Conservation (phyloP, 2,113 vertebrate species). For the Pituophis catenifer region DNA sequence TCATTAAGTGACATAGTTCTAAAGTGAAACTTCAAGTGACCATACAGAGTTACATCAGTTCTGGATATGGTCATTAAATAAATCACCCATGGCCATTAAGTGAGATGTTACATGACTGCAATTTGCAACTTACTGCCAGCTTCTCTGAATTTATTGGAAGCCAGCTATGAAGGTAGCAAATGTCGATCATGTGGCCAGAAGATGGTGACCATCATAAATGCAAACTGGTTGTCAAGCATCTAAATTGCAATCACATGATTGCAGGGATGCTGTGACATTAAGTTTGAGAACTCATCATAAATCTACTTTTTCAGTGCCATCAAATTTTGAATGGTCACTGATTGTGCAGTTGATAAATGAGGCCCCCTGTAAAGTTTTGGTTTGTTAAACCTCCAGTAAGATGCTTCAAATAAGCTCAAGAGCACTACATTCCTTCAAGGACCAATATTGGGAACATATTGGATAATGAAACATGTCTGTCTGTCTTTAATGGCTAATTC, state of each 20-base stretch:
- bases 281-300: neutral
- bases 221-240: neutral
- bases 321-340: neutral
- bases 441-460: neutral
- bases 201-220: neutral
- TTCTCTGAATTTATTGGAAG: neutral
- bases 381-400: neutral
- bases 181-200: neutral
- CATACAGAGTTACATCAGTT: neutral
- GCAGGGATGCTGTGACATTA: neutral
- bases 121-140: neutral
- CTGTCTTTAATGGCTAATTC: neutral
- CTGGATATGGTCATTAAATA: neutral
- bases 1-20: neutral
- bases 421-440: neutral
- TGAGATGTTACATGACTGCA: neutral
- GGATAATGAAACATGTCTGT: neutral
- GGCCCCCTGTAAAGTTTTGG: neutral
- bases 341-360: neutral
- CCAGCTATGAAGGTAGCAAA: neutral
- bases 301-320: neutral
- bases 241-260: neutral
- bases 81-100: neutral
- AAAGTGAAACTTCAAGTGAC: neutral
- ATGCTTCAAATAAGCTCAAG: neutral